A percentile compares a stretch with the other conserved stretches of the same genome.
These are phyloP conservation scores for Argya squamiceps DNA, from an alignment of 2,797 vertebrate genomes.

Conservation along the genomic window DNA sequence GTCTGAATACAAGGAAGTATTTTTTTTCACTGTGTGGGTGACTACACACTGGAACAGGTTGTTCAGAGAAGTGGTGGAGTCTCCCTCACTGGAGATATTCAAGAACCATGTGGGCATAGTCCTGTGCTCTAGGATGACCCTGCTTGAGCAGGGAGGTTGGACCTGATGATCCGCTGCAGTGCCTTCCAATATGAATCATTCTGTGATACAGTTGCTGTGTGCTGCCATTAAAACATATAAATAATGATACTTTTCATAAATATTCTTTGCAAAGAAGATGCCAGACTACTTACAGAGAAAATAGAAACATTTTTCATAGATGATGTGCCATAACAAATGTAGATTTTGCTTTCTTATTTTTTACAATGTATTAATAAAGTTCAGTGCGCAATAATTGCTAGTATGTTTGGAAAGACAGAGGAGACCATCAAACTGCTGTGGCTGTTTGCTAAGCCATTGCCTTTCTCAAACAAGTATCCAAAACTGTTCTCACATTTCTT, in stretches of 20 bases:
- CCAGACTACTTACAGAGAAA: background rate
- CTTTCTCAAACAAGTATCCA: background rate
- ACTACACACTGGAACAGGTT: rapidly evolving
- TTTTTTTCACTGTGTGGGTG: background rate
- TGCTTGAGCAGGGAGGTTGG: background rate
- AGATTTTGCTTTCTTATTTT: background rate
- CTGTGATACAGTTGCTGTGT: background rate
- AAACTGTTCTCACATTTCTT: background rate
- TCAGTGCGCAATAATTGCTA: background rate
- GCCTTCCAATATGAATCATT: background rate
- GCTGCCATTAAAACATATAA: background rate
- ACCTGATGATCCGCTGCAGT: background rate
- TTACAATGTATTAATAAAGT: background rate
- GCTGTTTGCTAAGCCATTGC: background rate
- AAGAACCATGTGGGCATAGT: background rate
- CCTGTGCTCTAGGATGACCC: background rate
- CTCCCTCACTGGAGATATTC: background rate
- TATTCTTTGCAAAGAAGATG: background rate
- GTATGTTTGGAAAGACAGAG: background rate
- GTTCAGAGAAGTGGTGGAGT: background rate
- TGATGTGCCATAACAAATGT: background rate
- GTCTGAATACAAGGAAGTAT: background rate
- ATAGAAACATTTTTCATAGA: background rate
- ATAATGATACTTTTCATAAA: background rate
- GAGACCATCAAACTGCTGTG: background rate